Base-by-base conservation (phyloP, 2,113 vertebrate species). In the Irena cyanogastra region DNA sequence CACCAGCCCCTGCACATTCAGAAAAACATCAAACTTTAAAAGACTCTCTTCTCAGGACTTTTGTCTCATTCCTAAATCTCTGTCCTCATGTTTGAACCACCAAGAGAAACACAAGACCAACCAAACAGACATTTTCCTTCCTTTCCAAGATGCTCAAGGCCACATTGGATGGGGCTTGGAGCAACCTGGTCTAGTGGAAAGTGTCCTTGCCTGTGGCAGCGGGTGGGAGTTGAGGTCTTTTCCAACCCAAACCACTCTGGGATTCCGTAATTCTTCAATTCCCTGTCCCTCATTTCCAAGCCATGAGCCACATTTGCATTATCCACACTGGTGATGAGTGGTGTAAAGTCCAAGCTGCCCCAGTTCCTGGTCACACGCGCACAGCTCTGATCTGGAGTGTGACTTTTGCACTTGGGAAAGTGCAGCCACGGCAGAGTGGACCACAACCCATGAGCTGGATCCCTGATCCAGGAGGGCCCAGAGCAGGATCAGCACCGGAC, bases 401-500 rank as follows among this genome's bases (percentile, higher is more conserved):
- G 81, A 93, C 78, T 90, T 80, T 37, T 59, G 87, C 41, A 39
- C 88, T 15, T 21, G 66, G 80, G 16, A 17, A 61, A 47, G 42
- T 7, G 13, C 83, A 50, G 1, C 7, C 18, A 33, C 1, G 11
- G 47, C 27, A 57, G 20, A n/a, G 16, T 11, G n/a, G 47, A 44
- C 16, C 57, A 35, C 26, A 57, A 54, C 28, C 31, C 50, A 3
- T 0, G 27, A 39, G 47, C 7, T 3, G 35, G 42, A 18, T 4
- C 33, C 52, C 4, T 4, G 63, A 18, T 3, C 56, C 70, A 49
- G 1, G 44, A 26, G 68, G 1, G 21, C 65, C n/a, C 27, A 0
- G 7, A 5, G 18, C 1, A 7, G 35, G 9, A n/a, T 17, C 4
- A 2, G 59, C 64, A 28, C 37, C 0, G 1, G 6, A 17, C 68